Conservation (phyloP, 2,113 vertebrate genomes). For the Pelmatolapia mariae region DNA sequence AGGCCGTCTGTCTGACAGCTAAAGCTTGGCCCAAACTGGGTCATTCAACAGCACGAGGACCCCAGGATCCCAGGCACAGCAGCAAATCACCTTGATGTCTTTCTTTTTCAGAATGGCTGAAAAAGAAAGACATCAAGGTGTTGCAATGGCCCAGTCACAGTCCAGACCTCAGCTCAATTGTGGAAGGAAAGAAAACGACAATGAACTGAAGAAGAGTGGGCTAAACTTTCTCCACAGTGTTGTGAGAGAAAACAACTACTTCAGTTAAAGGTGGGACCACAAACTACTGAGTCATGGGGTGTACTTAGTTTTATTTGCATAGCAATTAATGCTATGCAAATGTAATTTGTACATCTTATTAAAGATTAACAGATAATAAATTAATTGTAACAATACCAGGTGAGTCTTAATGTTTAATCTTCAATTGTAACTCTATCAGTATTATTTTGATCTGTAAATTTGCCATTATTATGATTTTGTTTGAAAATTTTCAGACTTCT, state of each 20-base stretch:
- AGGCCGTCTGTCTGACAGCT: background rate
- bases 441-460: background rate
- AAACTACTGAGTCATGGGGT: fast-evolving
- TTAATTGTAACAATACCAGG: background rate
- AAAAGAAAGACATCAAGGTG: background rate
- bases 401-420: background rate
- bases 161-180: background rate
- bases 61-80: background rate
- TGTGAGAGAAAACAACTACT: background rate
- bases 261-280: background rate
- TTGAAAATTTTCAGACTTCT: background rate
- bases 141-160: background rate
- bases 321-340: background rate
- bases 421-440: background rate
- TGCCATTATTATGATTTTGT: background rate
- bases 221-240: background rate
- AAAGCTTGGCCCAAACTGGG: background rate
- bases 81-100: background rate
- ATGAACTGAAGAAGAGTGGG: background rate
- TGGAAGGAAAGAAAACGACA: fast-evolving
- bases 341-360: background rate
- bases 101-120: background rate
- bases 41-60: background rate
- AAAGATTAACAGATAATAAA: background rate
- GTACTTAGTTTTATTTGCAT: background rate